Evolutionary conservation across 2,113 vertebrate species (phyloP).

Genomic region (Pollachius pollachius): DNA sequence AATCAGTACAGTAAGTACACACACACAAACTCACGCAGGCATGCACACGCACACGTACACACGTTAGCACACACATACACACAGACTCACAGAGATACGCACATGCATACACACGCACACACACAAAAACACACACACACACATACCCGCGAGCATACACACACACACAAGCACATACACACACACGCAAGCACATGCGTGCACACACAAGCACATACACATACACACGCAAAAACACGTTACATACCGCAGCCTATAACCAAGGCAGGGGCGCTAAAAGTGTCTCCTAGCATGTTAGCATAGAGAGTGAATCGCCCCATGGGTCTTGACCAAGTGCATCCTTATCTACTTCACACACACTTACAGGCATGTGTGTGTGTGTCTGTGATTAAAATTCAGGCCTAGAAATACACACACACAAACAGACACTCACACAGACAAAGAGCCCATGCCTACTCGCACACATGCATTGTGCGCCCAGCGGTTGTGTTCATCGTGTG

Average conservation of each 20-base stretch:
- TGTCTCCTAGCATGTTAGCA: too few relatives aligned
- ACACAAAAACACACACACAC: background rate
- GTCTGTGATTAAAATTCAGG: too few relatives aligned
- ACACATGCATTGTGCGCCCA: too few relatives aligned
- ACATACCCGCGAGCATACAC: background rate
- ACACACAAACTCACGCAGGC: background rate
- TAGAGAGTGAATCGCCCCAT: too few relatives aligned
- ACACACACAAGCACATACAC: slow-evolving; percentile 8
- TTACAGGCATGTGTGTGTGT: too few relatives aligned
- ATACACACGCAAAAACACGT: background rate
- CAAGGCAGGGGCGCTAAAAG: too few relatives aligned
- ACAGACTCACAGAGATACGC: background rate
- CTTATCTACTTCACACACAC: too few relatives aligned
- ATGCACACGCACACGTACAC: slow-evolving; percentile 1
- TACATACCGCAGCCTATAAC: background rate
- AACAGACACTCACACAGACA: too few relatives aligned
- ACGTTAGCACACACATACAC: slow-evolving; percentile 4
- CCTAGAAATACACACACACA: too few relatives aligned
- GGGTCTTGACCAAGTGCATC: too few relatives aligned
- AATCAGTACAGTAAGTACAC: slow-evolving; percentile 85
- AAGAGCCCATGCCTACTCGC: too few relatives aligned
- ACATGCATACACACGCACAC: background rate
- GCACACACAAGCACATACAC: background rate
- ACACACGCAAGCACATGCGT: background rate
- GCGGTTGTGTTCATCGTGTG: too few relatives aligned